Percentiles rank a stretch among this genome's conserved stretches.
Evolutionary conservation across 1,140 invertebrate species (phyloP).

Genomic region (Agrilus planipennis): DNA sequence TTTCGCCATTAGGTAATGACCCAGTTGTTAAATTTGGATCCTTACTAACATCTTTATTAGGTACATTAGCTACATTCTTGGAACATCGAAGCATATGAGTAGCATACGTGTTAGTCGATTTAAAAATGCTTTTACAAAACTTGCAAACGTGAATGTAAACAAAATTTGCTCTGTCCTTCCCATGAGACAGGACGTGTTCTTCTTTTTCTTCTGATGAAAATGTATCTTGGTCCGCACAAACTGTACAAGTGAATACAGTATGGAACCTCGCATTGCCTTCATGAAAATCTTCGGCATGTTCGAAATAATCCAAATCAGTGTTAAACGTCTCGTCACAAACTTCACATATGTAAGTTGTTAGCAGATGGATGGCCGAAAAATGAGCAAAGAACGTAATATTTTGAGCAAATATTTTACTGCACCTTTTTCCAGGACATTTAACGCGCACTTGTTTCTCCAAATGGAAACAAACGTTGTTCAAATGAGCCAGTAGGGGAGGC

Average conservation of each 20-base stretch:
- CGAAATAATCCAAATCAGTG: slow-evolving; percentile 24
- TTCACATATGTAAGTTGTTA: slow-evolving; percentile 34
- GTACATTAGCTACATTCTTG: neutral
- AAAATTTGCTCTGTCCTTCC: slow-evolving; percentile 13
- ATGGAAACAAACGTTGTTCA: slow-evolving; percentile 39
- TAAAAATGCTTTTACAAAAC: slow-evolving; percentile 24
- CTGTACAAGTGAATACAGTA: slow-evolving; percentile 17
- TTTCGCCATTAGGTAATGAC: neutral
- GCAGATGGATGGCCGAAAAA: slow-evolving; percentile 36
- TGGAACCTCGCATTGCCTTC: slow-evolving; percentile 6
- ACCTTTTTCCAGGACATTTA: slow-evolving; percentile 33
- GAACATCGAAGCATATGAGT: slow-evolving; percentile 18
- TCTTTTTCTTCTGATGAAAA: slow-evolving; percentile 6
- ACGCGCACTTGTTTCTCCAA: slow-evolving; percentile 36
- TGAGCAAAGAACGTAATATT: slow-evolving; percentile 34
- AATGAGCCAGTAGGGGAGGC: slow-evolving; percentile 33
- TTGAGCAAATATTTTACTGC: slow-evolving; percentile 32
- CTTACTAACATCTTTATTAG: neutral
- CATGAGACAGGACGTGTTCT: slow-evolving; percentile 21
- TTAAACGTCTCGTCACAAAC: slow-evolving; percentile 32
- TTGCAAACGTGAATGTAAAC: slow-evolving; percentile 27
- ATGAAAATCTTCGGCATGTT: slow-evolving; percentile 12
- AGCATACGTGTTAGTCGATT: slow-evolving; percentile 21
- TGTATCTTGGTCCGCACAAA: slow-evolving; percentile 12
- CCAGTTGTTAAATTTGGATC: neutral